phyloP scores from a whole-genome alignment of 2,797 vertebrate species.

The Sylvia borin region DNA sequence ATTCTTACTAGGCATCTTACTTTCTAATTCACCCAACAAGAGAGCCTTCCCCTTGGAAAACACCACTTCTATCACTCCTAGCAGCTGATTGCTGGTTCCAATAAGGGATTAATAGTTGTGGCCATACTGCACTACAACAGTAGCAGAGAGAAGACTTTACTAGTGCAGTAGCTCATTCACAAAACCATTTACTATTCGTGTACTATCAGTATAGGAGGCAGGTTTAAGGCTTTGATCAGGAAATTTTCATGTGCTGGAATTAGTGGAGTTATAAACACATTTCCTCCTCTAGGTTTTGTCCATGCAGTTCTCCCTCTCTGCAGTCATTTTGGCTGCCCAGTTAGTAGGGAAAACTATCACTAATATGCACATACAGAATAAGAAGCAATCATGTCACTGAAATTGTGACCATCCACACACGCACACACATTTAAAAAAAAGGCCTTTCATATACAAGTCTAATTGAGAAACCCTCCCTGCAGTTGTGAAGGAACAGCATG shows the following conservation, averaged over 20 bases:
- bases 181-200: background rate
- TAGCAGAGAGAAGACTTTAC: background rate
- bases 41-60: background rate
- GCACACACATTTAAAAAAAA: background rate
- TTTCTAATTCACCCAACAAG: background rate
- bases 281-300: background rate
- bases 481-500: background rate
- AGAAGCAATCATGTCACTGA: background rate
- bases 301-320: background rate
- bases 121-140: background rate
- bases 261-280: background rate
- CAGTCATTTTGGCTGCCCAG: background rate
- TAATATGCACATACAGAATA: background rate
- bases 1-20: background rate
- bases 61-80: background rate
- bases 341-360: background rate
- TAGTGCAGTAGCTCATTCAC: background rate
- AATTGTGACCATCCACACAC: background rate
- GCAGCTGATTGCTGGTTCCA: background rate
- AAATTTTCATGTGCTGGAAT: background rate
- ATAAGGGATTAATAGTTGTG: background rate
- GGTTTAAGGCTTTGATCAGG: background rate
- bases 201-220: background rate
- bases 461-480: background rate
- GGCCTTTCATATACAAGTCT: background rate